These are phyloP conservation scores for Chunga burmeisteri DNA, from an alignment of 2,113 vertebrate genomes.

Conservation along the genomic window DNA sequence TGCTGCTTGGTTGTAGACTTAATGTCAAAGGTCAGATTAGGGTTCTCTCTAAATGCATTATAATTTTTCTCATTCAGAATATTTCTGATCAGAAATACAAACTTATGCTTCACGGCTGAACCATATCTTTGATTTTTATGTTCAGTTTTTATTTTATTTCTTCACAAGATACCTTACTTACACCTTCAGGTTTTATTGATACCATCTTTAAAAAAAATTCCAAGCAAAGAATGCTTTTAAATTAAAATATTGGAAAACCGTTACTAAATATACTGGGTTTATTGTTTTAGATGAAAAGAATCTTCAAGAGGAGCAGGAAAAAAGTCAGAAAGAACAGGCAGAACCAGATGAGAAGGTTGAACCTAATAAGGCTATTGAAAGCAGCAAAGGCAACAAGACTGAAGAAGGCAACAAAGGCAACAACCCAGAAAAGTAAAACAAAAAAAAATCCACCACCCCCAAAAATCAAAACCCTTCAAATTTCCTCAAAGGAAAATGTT, in stretches of 20 bases:
- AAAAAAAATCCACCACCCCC: background rate
- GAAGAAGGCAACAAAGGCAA: background rate
- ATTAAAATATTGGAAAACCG: background rate
- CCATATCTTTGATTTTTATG: background rate
- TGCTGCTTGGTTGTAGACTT: background rate
- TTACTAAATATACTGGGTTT: background rate
- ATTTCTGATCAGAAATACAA: background rate
- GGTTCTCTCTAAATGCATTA: background rate
- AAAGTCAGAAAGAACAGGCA: background rate
- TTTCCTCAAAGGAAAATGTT: background rate
- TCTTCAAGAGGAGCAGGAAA: background rate
- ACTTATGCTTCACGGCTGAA: background rate
- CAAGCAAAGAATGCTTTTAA: background rate
- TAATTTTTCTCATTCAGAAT: background rate
- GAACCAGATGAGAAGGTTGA: background rate
- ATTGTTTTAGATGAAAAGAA: background rate
- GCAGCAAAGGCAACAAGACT: background rate
- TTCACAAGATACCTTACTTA: background rate
- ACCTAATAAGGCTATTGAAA: background rate
- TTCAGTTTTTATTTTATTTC: background rate
- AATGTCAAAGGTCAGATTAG: background rate
- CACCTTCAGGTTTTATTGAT: background rate
- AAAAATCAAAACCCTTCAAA: background rate
- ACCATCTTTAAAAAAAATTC: background rate
- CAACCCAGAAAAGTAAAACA: slow-evolving; percentile 10